These are phyloP conservation scores for Babylonia areolata DNA, from an alignment of 1,140 invertebrate genomes.

Conservation along the genomic window DNA sequence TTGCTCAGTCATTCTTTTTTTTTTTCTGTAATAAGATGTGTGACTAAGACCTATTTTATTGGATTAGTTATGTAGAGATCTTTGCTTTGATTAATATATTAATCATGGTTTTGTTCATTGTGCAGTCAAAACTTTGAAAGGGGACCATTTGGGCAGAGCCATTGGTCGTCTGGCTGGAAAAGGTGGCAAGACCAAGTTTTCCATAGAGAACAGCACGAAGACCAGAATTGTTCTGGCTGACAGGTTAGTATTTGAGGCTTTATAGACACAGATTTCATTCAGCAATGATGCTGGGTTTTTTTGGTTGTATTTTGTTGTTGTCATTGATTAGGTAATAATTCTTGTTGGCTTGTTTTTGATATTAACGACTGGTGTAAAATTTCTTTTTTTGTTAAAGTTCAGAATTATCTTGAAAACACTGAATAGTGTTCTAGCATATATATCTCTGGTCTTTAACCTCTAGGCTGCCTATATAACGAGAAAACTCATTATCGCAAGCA, in stretches of 20 bases:
- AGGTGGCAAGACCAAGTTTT: slow-evolving; percentile 97
- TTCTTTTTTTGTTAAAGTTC: neutral
- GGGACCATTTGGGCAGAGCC: slow-evolving; percentile 96
- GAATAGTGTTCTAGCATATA: too few species aligned
- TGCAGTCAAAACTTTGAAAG: slow-evolving; percentile 92
- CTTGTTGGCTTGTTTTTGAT: neutral
- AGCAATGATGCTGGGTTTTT: too few species aligned
- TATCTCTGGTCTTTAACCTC: too few species aligned
- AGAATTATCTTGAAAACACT: too few species aligned
- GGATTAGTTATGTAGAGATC: too few species aligned
- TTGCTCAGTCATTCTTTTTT: too few species aligned
- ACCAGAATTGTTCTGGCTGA: slow-evolving; percentile 98
- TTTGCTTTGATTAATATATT: too few species aligned
- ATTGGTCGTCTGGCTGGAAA: slow-evolving; percentile 98
- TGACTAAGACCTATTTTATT: too few species aligned
- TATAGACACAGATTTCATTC: too few species aligned
- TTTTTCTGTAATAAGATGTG: too few species aligned
- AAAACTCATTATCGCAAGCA: too few species aligned
- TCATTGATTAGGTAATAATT: neutral
- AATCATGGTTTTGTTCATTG: slow-evolving; percentile 43
- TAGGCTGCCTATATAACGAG: too few species aligned
- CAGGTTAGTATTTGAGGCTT: slow-evolving; percentile 72
- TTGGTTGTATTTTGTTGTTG: neutral
- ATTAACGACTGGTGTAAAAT: neutral
- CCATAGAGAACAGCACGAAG: slow-evolving; percentile 99